Percentiles rank a stretch among this genome's conserved stretches.
These are phyloP conservation scores for Scrobipalpa costella DNA, from an alignment of 2,888 invertebrate species.

Conservation along the genomic window DNA sequence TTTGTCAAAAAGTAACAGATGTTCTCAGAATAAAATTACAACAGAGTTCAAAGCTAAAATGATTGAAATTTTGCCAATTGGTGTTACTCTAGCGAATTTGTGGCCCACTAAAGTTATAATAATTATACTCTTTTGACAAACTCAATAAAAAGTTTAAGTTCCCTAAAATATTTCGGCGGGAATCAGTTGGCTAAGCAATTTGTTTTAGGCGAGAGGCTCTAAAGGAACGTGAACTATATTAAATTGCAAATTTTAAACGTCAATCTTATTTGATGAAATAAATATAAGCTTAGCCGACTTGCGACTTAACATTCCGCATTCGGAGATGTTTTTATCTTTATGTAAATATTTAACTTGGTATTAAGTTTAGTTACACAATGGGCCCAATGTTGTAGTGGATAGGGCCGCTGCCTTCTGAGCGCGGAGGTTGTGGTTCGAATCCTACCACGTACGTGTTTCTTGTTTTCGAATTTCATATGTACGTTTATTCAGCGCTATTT, in stretches of 20 bases:
- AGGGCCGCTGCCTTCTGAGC: too few species aligned
- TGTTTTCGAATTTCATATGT: too few species aligned
- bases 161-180: not conserved
- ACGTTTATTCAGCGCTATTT: too few species aligned
- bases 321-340: too few species aligned
- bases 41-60: not conserved
- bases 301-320: too few species aligned
- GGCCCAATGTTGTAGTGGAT: too few species aligned
- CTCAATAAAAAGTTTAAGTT: constrained; percentile 10
- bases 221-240: not conserved
- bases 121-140: constrained; percentile 8
- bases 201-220: not conserved
- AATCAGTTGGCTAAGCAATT: not conserved
- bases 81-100: not conserved
- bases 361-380: too few species aligned
- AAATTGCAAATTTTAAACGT: not conserved
- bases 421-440: too few species aligned
- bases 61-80: not conserved
- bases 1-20: not conserved
- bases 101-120: not conserved
- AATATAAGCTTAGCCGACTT: not conserved
- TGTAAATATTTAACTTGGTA: too few species aligned
- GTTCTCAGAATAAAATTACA: not conserved
- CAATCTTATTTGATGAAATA: not conserved
- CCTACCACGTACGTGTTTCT: too few species aligned